These are phyloP conservation scores for Lithodes maja DNA, from an alignment of 2,888 invertebrate species.

Conservation along the genomic window DNA sequence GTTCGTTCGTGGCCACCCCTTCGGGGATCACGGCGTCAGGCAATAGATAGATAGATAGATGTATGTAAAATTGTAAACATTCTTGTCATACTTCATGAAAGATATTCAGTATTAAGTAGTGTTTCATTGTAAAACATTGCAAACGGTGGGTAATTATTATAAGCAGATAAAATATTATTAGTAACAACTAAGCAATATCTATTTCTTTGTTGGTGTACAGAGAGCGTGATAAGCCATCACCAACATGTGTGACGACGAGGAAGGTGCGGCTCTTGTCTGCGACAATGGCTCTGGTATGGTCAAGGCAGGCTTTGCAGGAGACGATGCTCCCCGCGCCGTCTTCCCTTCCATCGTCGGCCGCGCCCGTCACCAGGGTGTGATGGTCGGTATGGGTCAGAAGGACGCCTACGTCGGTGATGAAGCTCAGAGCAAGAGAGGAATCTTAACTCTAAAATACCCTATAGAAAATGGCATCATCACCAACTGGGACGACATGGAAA, in stretches of 20 bases:
- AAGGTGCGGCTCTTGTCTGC: background rate
- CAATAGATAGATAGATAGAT: background rate
- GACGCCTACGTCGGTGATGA: slow-evolving; percentile 97
- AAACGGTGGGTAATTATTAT: too few species aligned
- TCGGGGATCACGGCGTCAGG: background rate
- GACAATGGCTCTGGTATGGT: slow-evolving; percentile 96
- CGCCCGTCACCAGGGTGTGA: slow-evolving; percentile 85
- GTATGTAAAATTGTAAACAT: background rate
- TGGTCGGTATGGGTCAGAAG: slow-evolving; percentile 99
- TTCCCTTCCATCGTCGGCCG: slow-evolving; percentile 93
- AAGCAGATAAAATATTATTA: too few species aligned
- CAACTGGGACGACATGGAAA: slow-evolving; percentile 99
- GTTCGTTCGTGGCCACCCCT: background rate
- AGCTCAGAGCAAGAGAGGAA: slow-evolving; percentile 87
- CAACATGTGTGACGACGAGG: slow-evolving; percentile 4
- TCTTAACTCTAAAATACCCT: slow-evolving; percentile 78
- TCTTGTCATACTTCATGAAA: background rate
- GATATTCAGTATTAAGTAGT: too few species aligned
- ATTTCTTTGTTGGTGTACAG: background rate
- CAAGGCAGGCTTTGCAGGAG: slow-evolving; percentile 94
- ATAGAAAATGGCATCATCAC: slow-evolving; percentile 80
- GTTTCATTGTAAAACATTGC: too few species aligned
- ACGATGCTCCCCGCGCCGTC: slow-evolving; percentile 90
- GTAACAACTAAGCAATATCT: background rate
- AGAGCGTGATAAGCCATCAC: background rate